These are phyloP conservation scores for Mallotus villosus DNA, from an alignment of 2,797 vertebrate genomes.

Conservation along the genomic window DNA sequence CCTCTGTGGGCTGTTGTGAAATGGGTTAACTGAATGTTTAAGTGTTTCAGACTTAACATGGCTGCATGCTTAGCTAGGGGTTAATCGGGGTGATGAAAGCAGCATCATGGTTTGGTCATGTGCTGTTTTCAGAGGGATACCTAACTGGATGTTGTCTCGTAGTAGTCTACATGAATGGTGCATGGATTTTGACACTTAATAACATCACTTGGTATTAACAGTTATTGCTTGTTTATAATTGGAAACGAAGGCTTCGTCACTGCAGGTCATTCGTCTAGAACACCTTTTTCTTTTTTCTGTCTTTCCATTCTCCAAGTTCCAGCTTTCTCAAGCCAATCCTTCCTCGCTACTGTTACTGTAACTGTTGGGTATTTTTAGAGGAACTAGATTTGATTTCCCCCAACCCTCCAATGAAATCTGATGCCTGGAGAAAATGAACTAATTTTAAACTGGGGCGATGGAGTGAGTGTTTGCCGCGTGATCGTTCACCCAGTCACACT, in stretches of 20 bases:
- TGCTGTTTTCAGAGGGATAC: slow-evolving; percentile 34
- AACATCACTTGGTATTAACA: slow-evolving; percentile 22
- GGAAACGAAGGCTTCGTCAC: neutral
- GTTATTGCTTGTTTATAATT: neutral
- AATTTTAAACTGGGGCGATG: slow-evolving; percentile 52
- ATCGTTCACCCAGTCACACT: slow-evolving; percentile 36
- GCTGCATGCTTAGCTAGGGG: slow-evolving; percentile 46
- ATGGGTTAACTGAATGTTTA: slow-evolving; percentile 38
- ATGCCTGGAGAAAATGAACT: slow-evolving; percentile 43
- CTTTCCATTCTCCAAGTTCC: neutral
- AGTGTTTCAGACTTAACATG: slow-evolving; percentile 16
- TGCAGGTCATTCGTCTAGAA: neutral
- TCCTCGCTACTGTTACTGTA: slow-evolving; percentile 28
- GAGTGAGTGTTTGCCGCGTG: slow-evolving; percentile 25
- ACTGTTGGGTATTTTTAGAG: slow-evolving; percentile 55
- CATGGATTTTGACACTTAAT: slow-evolving; percentile 37
- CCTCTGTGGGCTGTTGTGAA: slow-evolving; percentile 21
- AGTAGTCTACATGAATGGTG: slow-evolving; percentile 31
- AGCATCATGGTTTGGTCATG: slow-evolving; percentile 17
- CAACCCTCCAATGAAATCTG: slow-evolving; percentile 43
- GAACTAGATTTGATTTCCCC: slow-evolving; percentile 49
- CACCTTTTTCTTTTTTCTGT: neutral
- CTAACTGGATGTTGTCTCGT: slow-evolving; percentile 27
- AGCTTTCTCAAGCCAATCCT: slow-evolving; percentile 17
- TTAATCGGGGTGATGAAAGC: slow-evolving; percentile 14